Evolutionary conservation across 2,113 vertebrate species (phyloP), one percentile per base, ranked within the genome.

Genomic region (Pipra filicauda): DNA sequence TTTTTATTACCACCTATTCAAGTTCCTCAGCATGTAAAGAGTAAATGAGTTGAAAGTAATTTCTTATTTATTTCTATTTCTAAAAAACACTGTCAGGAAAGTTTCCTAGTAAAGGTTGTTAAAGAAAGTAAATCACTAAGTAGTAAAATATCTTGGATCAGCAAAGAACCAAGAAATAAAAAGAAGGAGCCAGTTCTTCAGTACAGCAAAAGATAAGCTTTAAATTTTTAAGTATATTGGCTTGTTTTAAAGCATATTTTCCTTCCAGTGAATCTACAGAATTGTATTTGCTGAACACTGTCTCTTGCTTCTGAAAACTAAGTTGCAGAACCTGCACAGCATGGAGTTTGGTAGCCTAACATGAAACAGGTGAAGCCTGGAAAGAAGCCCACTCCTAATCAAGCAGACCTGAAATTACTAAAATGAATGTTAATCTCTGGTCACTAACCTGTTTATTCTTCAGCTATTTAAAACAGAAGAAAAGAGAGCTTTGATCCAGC

Each of bases 401-500:
- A 82, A 62, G 26, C 51, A 82, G 51, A 82, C 24, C 27, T 61
- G 30, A 92, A 91, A 74, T 82, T 22, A 90, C 23, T 37, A 44
- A 94, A 96, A 91, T 70, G 8, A 93, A 92, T 39, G 71, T 70
- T 39, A 54, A 87, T n/a, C 83, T 95, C 72, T 71, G 33, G 65
- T 69, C 84, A 96, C 66, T 94, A 94, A 95, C 95, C 91, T 94
- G 67, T 86, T 96, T 88, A 6, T 89, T 93, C 90, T 93, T 91
- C 31, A 95, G 91, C 73, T 79, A 95, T 95, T 96, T 92, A 78
- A 72, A 88, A 74, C 7, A 83, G 19, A 55, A 84, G 3, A 15
- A 94, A 91, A 72, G 41, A 69, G n/a, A 82, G 66, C 95, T 97
- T 97, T 97, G 96, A 98, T 97, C 91, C 73, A 52, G 66, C 83